Evolutionary conservation across 2,797 vertebrate genomes (phyloP).

Genomic region (Esox lucius): DNA sequence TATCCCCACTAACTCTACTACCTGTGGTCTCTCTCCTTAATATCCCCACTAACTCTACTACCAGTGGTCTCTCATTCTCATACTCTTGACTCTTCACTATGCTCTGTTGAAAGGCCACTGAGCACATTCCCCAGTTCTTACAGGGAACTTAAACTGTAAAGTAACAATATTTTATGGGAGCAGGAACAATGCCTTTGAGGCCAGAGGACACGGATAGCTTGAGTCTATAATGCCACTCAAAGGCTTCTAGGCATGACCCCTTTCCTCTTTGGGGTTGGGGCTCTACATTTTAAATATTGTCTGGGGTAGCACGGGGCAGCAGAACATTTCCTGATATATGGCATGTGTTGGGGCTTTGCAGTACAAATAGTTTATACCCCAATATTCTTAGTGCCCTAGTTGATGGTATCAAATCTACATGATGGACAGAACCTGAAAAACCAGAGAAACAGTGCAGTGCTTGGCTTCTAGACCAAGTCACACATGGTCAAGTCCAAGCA

Average conservation of each 20-base stretch:
- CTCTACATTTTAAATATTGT: too few species aligned
- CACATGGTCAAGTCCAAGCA: too few species aligned
- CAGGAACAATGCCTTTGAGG: constrained; percentile 18
- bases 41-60: constrained; percentile 33
- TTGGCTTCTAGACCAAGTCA: background rate
- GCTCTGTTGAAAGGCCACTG: constrained; percentile 24
- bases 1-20: too few species aligned
- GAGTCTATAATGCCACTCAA: background rate
- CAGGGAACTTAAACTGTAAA: constrained; percentile 32
- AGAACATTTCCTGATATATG: too few species aligned
- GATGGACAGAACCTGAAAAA: background rate
- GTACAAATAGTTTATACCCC: background rate
- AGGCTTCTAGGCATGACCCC: constrained; percentile 16
- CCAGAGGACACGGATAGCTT: background rate
- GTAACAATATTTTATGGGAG: constrained; percentile 15
- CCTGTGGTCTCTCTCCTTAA: background rate
- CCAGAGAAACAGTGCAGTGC: background rate
- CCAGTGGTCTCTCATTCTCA: constrained; percentile 15
- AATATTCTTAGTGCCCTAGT: too few species aligned
- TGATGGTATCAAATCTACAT: too few species aligned
- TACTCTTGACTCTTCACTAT: background rate
- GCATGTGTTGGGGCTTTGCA: background rate
- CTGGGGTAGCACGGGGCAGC: too few species aligned
- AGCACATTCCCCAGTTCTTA: constrained; percentile 33
- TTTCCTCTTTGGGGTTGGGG: background rate